Evolutionary conservation across 1,140 invertebrate species (phyloP).

Genomic region (Bombus affinis): DNA sequence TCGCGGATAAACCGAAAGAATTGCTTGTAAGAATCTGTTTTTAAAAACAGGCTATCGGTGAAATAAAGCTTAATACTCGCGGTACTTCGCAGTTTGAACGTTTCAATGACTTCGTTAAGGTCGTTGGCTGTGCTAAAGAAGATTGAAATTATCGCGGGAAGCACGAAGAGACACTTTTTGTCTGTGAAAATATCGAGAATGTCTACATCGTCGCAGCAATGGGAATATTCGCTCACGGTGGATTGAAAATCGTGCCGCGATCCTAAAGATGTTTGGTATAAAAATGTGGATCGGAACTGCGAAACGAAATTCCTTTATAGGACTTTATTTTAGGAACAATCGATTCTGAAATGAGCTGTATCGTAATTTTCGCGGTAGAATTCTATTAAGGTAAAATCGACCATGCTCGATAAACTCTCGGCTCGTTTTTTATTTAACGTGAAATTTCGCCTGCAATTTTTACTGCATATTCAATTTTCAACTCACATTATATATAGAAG

Average conservation of each 20-base stretch:
- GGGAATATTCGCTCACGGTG: neutral
- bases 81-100: neutral
- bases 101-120: neutral
- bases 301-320: neutral
- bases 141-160: neutral
- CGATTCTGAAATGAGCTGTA: neutral
- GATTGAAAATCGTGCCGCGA: neutral
- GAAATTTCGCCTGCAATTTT: neutral
- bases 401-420: neutral
- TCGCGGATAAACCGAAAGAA: neutral
- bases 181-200: neutral
- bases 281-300: neutral
- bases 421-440: neutral
- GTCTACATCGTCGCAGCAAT: neutral
- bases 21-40: neutral
- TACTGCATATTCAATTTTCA: neutral
- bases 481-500: no score
- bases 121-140: no score
- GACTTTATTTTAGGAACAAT: neutral
- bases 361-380: neutral
- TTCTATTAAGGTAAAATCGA: neutral
- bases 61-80: neutral
- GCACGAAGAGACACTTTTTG: neutral
- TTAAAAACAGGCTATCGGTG: neutral
- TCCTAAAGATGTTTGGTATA: neutral